Percentiles rank a stretch among this genome's conserved stretches.
Evolutionary conservation across 92 coral and sea anemone species (phyloP).

Genomic region (Epizoanthus fatuus): DNA sequence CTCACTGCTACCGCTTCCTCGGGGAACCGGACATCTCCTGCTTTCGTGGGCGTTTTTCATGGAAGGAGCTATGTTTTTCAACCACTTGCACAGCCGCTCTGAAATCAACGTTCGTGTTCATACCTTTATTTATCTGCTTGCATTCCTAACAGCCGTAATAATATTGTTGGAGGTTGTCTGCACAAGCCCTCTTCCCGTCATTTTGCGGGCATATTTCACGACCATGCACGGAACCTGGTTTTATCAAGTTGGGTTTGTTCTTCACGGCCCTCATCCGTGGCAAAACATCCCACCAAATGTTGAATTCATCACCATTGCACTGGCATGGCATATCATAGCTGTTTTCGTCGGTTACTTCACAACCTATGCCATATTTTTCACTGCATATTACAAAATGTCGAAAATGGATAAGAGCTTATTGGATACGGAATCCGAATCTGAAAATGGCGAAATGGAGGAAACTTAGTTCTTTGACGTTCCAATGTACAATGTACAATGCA

Average conservation of each 20-base stretch:
- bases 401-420: background rate
- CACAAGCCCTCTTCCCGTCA: conserved; percentile 47
- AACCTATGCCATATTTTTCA: conserved; percentile 5
- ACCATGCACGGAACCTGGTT: conserved; percentile 94
- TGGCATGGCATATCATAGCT: conserved; percentile 77
- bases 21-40: conserved; percentile 66
- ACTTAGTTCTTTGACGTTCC: background rate
- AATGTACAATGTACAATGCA: background rate
- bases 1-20: conserved; percentile 62
- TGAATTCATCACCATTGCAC: conserved; percentile 73
- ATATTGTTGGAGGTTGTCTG: conserved; percentile 65
- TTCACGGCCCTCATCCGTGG: conserved; percentile 84
- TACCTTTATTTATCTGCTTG: conserved; percentile 75
- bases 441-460: background rate
- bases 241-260: conserved; percentile 85
- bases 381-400: background rate
- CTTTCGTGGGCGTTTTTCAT: conserved; percentile 76
- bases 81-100: conserved; percentile 85
- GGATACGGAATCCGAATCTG: conserved; percentile 33
- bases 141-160: conserved; percentile 66
- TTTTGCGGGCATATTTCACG: conserved; percentile 76
- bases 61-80: conserved; percentile 84
- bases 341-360: background rate
- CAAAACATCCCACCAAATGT: conserved; percentile 55
- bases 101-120: conserved; percentile 81